These are phyloP conservation scores for Cheiracanthium punctorium DNA, from an alignment of 2,888 invertebrate species.

Conservation along the genomic window DNA sequence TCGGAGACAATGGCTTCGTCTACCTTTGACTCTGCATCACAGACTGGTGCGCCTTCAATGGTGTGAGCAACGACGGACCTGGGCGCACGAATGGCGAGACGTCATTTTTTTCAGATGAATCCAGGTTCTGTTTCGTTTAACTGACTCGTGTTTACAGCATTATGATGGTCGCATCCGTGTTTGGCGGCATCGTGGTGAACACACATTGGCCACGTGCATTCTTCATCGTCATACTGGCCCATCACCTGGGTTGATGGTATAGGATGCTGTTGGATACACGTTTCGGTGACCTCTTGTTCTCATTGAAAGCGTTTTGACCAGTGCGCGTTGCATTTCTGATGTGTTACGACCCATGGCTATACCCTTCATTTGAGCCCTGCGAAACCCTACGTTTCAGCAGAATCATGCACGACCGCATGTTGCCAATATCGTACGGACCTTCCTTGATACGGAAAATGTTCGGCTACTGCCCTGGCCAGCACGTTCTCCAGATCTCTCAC, in stretches of 20 bases:
- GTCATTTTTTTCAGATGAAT: background rate
- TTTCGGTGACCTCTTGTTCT: background rate
- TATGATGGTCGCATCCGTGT: too few species aligned
- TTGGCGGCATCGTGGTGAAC: background rate
- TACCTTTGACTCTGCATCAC: background rate
- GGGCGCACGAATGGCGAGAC: too few species aligned
- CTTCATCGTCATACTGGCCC: background rate
- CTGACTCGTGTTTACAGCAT: background rate
- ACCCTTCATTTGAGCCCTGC: background rate
- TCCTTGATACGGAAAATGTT: background rate
- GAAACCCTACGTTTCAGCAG: background rate
- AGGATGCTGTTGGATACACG: background rate
- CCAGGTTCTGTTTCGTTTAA: too few species aligned
- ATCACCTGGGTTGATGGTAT: background rate
- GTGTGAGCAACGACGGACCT: background rate
- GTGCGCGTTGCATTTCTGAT: background rate
- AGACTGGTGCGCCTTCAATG: too few species aligned
- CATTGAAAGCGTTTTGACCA: background rate
- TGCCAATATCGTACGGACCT: background rate
- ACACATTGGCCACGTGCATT: background rate
- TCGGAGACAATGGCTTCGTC: too few species aligned
- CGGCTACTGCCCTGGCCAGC: background rate
- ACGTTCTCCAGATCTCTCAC: background rate
- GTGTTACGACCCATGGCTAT: background rate
- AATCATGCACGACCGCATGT: background rate